Percentiles rank a stretch among this genome's conserved stretches.
These are phyloP conservation scores for Ptilorrhoa leucosticta DNA, from an alignment of 2,113 vertebrate species.

Conservation along the genomic window DNA sequence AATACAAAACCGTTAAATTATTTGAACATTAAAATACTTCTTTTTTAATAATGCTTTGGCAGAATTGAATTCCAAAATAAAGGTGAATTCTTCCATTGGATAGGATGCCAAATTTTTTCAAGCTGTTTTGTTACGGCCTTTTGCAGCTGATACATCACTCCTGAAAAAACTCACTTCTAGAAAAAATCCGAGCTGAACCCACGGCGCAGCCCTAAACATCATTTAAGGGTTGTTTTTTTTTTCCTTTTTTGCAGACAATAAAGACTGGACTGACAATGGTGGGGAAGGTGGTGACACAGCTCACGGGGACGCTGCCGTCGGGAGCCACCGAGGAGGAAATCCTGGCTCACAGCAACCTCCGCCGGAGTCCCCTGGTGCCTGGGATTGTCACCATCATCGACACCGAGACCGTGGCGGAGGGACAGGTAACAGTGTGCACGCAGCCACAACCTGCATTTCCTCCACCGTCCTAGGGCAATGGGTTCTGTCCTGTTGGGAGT, in stretches of 20 bases:
- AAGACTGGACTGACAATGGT: constrained; percentile 97
- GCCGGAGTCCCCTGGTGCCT: constrained; percentile 86
- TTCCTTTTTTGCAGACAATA: constrained; percentile 77
- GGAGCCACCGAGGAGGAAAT: constrained; percentile 87
- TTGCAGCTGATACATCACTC: not conserved
- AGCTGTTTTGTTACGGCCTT: not conserved
- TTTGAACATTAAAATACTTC: not conserved
- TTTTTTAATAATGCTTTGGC: not conserved
- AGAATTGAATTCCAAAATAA: not conserved
- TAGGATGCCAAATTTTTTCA: not conserved
- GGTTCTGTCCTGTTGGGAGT: too few relatives aligned
- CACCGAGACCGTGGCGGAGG: constrained; percentile 88
- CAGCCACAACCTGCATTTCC: accelerated
- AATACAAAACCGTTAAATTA: not conserved
- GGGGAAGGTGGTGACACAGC: constrained; percentile 94
- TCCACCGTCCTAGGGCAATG: not conserved
- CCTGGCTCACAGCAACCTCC: constrained; percentile 80
- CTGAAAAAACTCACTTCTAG: not conserved
- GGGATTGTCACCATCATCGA: constrained; percentile 96
- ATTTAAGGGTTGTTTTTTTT: not conserved
- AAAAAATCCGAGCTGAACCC: not conserved
- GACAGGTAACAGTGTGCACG: constrained; percentile 80
- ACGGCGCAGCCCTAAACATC: not conserved
- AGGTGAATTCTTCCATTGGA: not conserved
- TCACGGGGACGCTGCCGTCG: constrained; percentile 89